These are phyloP conservation scores for Lasiommata megera DNA, from an alignment of 2,888 invertebrate genomes.

Conservation along the genomic window DNA sequence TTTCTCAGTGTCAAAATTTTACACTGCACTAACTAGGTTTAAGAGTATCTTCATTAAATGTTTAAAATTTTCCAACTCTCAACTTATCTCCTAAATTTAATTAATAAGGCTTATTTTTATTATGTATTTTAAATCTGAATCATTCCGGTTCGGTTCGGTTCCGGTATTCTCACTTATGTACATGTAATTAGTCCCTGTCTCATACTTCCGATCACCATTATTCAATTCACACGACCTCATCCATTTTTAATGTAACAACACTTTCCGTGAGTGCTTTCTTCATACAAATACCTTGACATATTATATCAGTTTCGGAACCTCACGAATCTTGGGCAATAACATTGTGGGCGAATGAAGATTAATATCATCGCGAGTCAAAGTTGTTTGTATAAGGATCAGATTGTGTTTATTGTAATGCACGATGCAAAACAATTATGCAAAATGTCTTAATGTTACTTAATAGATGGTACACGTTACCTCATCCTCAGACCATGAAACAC, in stretches of 20 bases:
- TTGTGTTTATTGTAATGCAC: constrained; percentile 11
- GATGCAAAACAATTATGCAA: constrained; percentile 14
- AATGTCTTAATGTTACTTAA: constrained; percentile 4
- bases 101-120: too few species aligned
- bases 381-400: constrained; percentile 15
- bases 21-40: too few species aligned
- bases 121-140: too few species aligned
- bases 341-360: constrained; percentile 8
- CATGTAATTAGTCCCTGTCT: too few species aligned
- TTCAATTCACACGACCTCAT: too few species aligned
- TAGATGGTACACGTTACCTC: not conserved
- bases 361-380: constrained; percentile 12
- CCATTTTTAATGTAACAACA: constrained; percentile 12
- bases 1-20: too few species aligned
- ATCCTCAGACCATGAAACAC: not conserved
- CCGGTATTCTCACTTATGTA: too few species aligned
- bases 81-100: too few species aligned
- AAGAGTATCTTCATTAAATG: too few species aligned
- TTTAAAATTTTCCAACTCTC: too few species aligned
- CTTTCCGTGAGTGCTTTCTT: constrained; percentile 9
- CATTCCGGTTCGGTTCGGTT: too few species aligned
- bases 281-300: constrained; percentile 14
- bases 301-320: constrained; percentile 11
- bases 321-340: constrained; percentile 9
- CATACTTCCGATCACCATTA: too few species aligned